A percentile compares a stretch with the other conserved stretches of the same genome.
phyloP scores from a whole-genome alignment of 2,797 vertebrate species.

The Astyanax mexicanus region DNA sequence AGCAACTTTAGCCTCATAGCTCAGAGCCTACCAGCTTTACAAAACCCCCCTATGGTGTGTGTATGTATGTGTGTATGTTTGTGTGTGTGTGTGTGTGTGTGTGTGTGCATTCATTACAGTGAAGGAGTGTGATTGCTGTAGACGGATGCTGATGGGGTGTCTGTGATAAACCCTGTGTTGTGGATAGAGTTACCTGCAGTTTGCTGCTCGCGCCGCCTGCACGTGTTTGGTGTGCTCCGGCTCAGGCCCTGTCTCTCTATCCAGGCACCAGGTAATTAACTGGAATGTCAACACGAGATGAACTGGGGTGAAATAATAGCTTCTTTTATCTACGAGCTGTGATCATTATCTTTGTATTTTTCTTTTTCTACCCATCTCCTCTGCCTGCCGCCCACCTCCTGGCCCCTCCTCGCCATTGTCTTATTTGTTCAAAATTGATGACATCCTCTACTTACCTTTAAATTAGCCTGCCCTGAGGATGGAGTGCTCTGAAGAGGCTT shows the following conservation, averaged over 20 bases:
- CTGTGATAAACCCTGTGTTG: conserved; percentile 48
- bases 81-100: conserved; percentile 4
- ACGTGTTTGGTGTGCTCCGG: conserved; percentile 53
- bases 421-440: conserved; percentile 72
- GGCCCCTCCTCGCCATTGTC: conserved; percentile 61
- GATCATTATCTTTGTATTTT: conserved; percentile 69
- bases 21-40: no score
- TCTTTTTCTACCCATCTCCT: conserved; percentile 48
- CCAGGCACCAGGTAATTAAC: conserved; percentile 68
- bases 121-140: conserved; percentile 23
- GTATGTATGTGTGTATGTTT: background rate
- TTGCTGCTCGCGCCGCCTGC: conserved; percentile 37
- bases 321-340: conserved; percentile 69
- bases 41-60: no score
- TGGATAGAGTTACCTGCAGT: conserved; percentile 54
- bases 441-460: conserved; percentile 71
- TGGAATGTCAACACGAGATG: conserved; percentile 70
- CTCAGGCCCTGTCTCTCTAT: conserved; percentile 50
- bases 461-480: conserved; percentile 68
- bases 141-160: conserved; percentile 49
- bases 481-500: conserved; percentile 56
- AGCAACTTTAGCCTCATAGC: no score
- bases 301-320: conserved; percentile 70
- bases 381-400: conserved; percentile 36
- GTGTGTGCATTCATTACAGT: conserved; percentile 25